Evolutionary conservation across 2,797 vertebrate genomes (phyloP).

Genomic region (Mycteria americana): DNA sequence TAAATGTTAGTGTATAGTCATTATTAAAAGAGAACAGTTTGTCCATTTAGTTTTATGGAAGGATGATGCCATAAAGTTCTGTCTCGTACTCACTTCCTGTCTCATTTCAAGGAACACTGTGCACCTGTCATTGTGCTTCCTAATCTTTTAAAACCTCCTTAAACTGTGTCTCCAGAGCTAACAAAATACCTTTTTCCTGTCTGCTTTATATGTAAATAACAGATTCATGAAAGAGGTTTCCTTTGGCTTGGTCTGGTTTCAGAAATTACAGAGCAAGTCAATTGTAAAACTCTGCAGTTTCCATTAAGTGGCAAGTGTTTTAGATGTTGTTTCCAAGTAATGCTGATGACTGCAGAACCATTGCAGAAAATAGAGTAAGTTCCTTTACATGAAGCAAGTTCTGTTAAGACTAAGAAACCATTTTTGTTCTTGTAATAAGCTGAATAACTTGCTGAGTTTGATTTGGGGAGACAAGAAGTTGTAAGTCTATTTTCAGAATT

Average conservation of each 20-base stretch:
- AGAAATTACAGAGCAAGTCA: constrained; percentile 15
- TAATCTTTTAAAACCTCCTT: constrained; percentile 63
- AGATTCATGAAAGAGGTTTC: constrained; percentile 62
- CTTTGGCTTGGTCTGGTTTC: constrained; percentile 63
- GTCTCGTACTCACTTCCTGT: constrained; percentile 19
- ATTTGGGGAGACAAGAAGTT: background rate
- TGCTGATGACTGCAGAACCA: constrained; percentile 26
- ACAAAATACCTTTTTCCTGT: constrained; percentile 69
- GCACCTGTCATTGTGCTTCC: constrained; percentile 61
- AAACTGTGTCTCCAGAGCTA: constrained; percentile 57
- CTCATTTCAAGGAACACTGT: constrained; percentile 53
- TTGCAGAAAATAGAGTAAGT: constrained; percentile 1
- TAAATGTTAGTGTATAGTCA: constrained; percentile 13
- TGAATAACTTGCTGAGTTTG: constrained; percentile 11
- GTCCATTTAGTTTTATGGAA: constrained; percentile 54
- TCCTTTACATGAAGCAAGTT: constrained; percentile 11
- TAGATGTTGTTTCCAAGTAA: constrained; percentile 11
- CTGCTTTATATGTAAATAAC: constrained; percentile 59
- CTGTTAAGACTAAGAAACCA: background rate
- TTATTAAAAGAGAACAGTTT: constrained; percentile 50
- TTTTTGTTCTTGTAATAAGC: background rate
- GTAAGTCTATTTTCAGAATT: constrained; percentile 44
- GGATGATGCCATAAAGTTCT: constrained; percentile 45
- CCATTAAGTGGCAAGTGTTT: background rate
- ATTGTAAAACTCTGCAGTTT: constrained; percentile 27